Evolutionary conservation across 2,797 vertebrate species (phyloP).

Genomic region (Sebastes aleutianus): DNA sequence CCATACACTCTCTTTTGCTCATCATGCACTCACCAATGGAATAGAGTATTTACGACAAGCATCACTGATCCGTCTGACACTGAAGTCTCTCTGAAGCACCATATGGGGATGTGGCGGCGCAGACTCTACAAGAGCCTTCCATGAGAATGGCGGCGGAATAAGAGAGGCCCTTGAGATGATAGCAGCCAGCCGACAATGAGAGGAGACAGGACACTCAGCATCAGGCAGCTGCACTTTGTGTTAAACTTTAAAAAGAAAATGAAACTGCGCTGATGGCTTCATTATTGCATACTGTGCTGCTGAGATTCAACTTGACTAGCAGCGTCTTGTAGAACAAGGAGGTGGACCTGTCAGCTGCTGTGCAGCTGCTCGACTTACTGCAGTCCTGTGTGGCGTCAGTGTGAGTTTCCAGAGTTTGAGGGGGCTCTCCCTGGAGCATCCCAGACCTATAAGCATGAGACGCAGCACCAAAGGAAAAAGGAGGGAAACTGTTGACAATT

Average conservation of each 20-base stretch:
- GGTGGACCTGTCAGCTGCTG: neutral
- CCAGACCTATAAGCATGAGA: neutral
- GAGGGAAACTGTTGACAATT: neutral
- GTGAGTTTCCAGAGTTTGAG: neutral
- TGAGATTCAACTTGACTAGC: slow-evolving; percentile 5
- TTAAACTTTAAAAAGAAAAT: neutral
- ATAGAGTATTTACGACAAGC: neutral
- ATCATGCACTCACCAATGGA: neutral
- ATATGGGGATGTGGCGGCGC: neutral
- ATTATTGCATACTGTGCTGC: neutral
- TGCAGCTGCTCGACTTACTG: neutral
- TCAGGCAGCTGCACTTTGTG: neutral
- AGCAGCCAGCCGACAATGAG: neutral
- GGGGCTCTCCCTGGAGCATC: neutral
- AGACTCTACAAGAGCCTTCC: neutral
- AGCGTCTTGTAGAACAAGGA: neutral
- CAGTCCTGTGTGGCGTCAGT: neutral
- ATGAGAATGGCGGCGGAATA: neutral
- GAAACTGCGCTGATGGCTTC: neutral
- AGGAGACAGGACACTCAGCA: slow-evolving; percentile 14
- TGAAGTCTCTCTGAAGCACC: neutral
- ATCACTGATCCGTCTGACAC: neutral
- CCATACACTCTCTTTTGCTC: neutral
- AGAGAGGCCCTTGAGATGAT: slow-evolving; percentile 15
- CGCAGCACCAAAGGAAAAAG: neutral